Base-by-base conservation (phyloP, 2,113 vertebrate genomes). In the Solea senegalensis region DNA sequence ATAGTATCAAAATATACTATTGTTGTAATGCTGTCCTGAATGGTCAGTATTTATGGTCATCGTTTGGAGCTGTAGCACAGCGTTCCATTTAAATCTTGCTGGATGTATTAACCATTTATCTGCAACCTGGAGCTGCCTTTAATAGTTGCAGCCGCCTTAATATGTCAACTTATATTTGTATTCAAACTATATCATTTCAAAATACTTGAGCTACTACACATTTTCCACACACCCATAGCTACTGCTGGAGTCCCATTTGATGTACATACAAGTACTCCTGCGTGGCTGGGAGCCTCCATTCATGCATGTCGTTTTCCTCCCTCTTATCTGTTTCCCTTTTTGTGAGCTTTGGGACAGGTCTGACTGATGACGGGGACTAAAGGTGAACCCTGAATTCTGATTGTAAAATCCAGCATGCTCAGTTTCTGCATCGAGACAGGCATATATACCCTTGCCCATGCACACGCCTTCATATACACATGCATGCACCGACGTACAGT, bases 291-390 rank as follows among this genome's bases (percentile, higher is more conserved):
- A 43, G 12, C 13, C 14, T 13, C 15, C 21, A 15, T 53, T 39
- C 15, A 21, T 21, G 21, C 21, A 21, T 21, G 21, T 1, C 21
- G 2, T 12, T 54, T 40, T 16, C 56, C 65, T 67, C 62, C 54
- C 16, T 46, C 60, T 58, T 61, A 76, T 43, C 55, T 40, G 51
- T 28, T 13, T 51, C 52, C 53, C 26, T 26, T 28, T 56, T 52
- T 80, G 71, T 60, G 16, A 54, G 67, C 62, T 78, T 55, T 40
- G 71, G 76, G 76, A 76, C 69, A 83, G 69, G 71, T 74, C 73
- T 90, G 89, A 91, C 82, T 78, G 86, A 91, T 87, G 84, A 80
- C 45, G 16, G 67, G 26, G 71, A 60, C 62, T 80, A 81, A 86
- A 90, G 73, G 83, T 80, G 77, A 82, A 81, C 55, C 55, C 80